Conservation (phyloP, 2,888 invertebrate species). For the Pyrochroa serraticornis region DNA sequence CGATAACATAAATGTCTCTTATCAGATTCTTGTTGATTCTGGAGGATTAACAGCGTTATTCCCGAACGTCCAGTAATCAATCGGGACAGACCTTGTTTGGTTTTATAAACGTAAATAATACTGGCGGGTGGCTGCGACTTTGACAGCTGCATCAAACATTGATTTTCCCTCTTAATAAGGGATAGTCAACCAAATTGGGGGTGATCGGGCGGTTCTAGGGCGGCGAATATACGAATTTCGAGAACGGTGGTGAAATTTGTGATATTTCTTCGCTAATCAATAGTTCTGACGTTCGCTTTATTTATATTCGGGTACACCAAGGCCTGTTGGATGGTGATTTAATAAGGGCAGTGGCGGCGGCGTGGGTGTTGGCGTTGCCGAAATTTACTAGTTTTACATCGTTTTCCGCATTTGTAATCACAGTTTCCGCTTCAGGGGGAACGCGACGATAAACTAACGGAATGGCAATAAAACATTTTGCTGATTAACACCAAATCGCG, state of each 20-base stretch:
- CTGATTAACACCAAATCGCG: background rate
- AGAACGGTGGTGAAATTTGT: conserved; percentile 5
- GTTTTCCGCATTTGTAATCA: background rate
- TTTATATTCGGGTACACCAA: conserved; percentile 50
- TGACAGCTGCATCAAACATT: conserved; percentile 32
- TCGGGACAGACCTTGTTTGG: conserved; percentile 9
- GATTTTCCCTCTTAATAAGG: conserved; percentile 20
- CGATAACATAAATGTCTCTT: conserved; percentile 19
- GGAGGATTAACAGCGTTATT: no score
- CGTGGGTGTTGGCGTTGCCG: conserved; percentile 15
- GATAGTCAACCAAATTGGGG: conserved; percentile 1
- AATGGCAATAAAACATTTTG: background rate
- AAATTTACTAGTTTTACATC: background rate
- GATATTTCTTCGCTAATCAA: conserved; percentile 46
- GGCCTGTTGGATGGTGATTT: conserved; percentile 40
- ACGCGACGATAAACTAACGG: background rate
- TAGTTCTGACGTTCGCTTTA: conserved; percentile 53
- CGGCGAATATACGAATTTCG: background rate
- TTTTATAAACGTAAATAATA: conserved; percentile 30
- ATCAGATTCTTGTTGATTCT: conserved; percentile 2
- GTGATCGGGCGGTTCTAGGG: background rate
- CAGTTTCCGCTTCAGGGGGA: no score
- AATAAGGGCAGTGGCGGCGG: conserved; percentile 31
- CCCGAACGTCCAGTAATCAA: no score
- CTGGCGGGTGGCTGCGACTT: conserved; percentile 15